Base-by-base conservation (phyloP, 2,888 invertebrate genomes). In the Laspeyria flexula region DNA sequence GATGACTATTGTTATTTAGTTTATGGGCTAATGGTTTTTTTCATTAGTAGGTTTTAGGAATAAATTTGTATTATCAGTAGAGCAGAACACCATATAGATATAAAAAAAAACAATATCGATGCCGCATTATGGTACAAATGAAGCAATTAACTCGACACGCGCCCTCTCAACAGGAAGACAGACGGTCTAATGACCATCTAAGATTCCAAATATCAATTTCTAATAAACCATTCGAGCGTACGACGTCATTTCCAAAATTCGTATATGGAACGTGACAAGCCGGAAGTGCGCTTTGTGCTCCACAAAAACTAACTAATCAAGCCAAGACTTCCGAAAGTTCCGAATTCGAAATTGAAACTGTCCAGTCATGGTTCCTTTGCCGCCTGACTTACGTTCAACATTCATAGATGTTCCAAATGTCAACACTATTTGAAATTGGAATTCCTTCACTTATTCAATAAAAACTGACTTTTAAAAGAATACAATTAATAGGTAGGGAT, bases 171-270 rank as follows among this genome's bases (percentile, higher is more conserved):
- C 88, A 86, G 90, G 90, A 90, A 86, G 90, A 88, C 90, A 89
- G 81, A 83, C 87, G 88, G 77, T 87, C 83, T 90, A 91, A 90
- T 91, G 81, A 81, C 79, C 81, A 73, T 83, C 86, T 86, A 81
- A 90, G 90, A 88, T 83, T 81, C 85, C 85, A 85, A 88, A 90
- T 91, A 91, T 91, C 91, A 91, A 91, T 92, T 92, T 91, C 90
- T 78, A 77, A 79, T 78, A 81, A 83, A 74, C 77, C 79, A 75
- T 79, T 85, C 83, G 79, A 84, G 86, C 87, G 86, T 73, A 69
- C 81, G 71, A 78, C 83, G 81, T 79, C 81, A 78, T 78, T 79
- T 78, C 73, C 71, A 69, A 62, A 77, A 75, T 81, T 81, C 71
- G 75, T 80, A 80, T 74, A 83, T 74, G 75, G 82, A 79, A 85